Base-by-base conservation (phyloP, 2,888 invertebrate genomes). In the Lepeophtheirus nordmannii region DNA sequence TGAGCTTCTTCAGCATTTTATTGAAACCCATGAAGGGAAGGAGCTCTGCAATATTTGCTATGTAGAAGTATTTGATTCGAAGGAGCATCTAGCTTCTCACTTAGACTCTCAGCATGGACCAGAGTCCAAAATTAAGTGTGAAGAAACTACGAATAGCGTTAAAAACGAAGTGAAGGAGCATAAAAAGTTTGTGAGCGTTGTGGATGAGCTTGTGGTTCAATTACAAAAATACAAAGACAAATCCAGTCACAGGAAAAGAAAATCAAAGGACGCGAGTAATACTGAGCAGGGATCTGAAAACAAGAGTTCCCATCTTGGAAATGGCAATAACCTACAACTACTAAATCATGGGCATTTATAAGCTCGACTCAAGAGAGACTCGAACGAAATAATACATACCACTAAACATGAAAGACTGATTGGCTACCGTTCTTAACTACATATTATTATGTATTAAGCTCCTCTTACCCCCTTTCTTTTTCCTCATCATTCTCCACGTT, bases 161-260 rank as follows among this genome's bases (percentile, higher is more conserved):
- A 46, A 46, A 46, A 46, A 46, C 53, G 53, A 46, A 17, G 53
- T 46, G n/a, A 46, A 46, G 53, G 53, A 46, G 8, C 53, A 46
- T 46, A 46, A 46, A 46, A 46, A 46, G 53, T 46, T 46, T 46
- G 53, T 46, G 53, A 46, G 53, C 53, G 53, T 46, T 17, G 53
- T 46, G 1, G 53, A 46, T 46, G 53, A 46, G 8, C 53, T 46
- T 46, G 53, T 46, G 53, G 53, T 46, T 46, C 53, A 46, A 17
- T 8, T 46, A 46, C 53, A 46, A 46, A 46, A 46, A 17, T 14
- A 14, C 53, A 46, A 46, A 8, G 53, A 46, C 53, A 46, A 46
- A 17, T 46, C 53, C 53, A 46, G 53, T 14, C 14, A 46, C 5
- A 46, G 53, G 53, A 46, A 46, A 46, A 30, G 30, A 30, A 30